Conservation (phyloP, 1,140 invertebrate species). For the Pomacea maculata region DNA sequence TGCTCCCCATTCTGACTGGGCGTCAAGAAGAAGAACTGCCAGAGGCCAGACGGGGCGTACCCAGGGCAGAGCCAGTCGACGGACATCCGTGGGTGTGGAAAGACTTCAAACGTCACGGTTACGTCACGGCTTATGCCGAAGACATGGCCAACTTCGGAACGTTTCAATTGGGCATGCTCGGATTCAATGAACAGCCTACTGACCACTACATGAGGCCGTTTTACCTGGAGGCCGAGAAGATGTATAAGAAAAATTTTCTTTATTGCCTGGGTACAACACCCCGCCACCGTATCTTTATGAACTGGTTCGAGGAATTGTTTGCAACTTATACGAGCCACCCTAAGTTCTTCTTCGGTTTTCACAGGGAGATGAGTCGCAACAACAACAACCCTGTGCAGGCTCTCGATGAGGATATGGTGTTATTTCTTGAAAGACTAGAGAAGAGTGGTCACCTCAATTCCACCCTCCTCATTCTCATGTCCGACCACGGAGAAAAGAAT, state of each 20-base stretch:
- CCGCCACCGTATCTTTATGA: slow-evolving; percentile 76
- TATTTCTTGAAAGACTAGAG: slow-evolving; percentile 76
- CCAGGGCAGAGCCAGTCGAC: slow-evolving; percentile 74
- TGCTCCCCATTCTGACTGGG: slow-evolving; percentile 83
- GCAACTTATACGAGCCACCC: slow-evolving; percentile 73
- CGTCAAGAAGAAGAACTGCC: slow-evolving; percentile 24
- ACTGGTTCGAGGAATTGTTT: slow-evolving; percentile 74
- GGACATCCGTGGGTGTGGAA: slow-evolving; percentile 76
- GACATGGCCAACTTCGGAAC: slow-evolving; percentile 84
- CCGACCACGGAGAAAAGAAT: slow-evolving; percentile 92
- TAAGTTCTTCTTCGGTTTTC: slow-evolving; percentile 83
- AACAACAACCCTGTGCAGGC: slow-evolving; percentile 77
- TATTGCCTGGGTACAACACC: slow-evolving; percentile 82
- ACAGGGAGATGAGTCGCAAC: slow-evolving; percentile 85
- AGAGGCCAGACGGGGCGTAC: slow-evolving; percentile 59
- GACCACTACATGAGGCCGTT: slow-evolving; percentile 91
- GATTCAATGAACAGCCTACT: slow-evolving; percentile 84
- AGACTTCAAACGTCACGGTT: slow-evolving; percentile 69
- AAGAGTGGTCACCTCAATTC: slow-evolving; percentile 67
- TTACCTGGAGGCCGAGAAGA: slow-evolving; percentile 73
- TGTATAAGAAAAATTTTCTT: slow-evolving; percentile 67
- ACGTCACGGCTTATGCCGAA: slow-evolving; percentile 83
- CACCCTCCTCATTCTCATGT: slow-evolving; percentile 80
- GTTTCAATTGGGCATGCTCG: slow-evolving; percentile 89
- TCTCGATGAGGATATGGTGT: slow-evolving; percentile 74